These are phyloP conservation scores for Cerastis leucographa DNA, from an alignment of 2,888 invertebrate genomes.

Conservation along the genomic window DNA sequence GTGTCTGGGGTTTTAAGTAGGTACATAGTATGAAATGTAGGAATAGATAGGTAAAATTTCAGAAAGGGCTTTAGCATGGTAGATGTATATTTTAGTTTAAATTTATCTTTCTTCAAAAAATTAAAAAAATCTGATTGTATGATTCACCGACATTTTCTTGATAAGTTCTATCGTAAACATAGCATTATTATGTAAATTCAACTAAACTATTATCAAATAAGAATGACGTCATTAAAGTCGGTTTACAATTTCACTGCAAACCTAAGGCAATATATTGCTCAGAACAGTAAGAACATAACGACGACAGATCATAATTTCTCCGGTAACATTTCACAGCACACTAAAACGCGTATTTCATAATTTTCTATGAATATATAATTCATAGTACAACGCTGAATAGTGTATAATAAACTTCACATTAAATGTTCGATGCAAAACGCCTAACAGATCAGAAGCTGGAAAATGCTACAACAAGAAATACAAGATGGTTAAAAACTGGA, in stretches of 20 bases:
- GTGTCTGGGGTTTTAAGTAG: constrained; percentile 59
- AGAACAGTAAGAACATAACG: constrained; percentile 44
- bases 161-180: constrained; percentile 10
- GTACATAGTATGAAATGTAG: constrained; percentile 47
- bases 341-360: constrained; percentile 71
- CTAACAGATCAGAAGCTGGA: constrained; percentile 39
- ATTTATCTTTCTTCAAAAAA: not conserved
- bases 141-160: not conserved
- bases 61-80: too few relatives aligned
- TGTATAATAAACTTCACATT: constrained; percentile 71
- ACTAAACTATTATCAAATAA: constrained; percentile 32
- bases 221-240: constrained; percentile 37
- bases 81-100: not conserved
- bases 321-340: constrained; percentile 65
- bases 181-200: constrained; percentile 21
- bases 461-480: constrained; percentile 52
- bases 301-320: constrained; percentile 59
- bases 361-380: constrained; percentile 78
- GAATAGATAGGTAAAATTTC: too few relatives aligned
- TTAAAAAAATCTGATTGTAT: not conserved
- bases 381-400: constrained; percentile 70
- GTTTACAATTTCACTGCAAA: constrained; percentile 25
- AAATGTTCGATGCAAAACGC: constrained; percentile 65
- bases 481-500: constrained; percentile 47
- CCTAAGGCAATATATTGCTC: constrained; percentile 28